A percentile compares a stretch with the other conserved stretches of the same genome.
Conservation (phyloP, 2,113 vertebrate species). For the Eretmochelys imbricata region DNA sequence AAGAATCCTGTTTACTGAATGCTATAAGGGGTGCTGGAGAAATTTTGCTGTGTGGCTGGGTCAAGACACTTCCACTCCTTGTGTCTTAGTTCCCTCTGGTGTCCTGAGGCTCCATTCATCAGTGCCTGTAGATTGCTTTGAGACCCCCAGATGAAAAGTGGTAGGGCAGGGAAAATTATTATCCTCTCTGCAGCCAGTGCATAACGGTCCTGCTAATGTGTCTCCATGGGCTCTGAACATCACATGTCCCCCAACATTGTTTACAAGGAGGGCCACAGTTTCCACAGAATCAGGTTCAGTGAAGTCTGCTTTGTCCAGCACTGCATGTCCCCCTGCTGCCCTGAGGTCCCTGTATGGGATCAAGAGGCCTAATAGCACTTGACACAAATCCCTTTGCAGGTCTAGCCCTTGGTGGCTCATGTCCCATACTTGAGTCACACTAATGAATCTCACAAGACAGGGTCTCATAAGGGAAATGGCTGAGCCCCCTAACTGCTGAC, state of each 20-base stretch:
- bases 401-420: rapidly evolving
- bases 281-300: neutral
- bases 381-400: neutral
- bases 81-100: neutral
- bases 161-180: neutral
- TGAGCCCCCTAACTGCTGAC: neutral
- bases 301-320: neutral
- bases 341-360: neutral
- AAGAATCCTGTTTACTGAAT: conserved; percentile 3
- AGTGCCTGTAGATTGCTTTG: neutral
- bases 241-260: neutral
- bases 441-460: neutral
- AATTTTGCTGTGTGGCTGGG: neutral
- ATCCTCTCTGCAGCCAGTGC: rapidly evolving
- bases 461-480: neutral
- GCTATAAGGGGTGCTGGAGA: neutral
- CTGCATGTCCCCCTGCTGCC: neutral
- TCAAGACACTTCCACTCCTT: neutral
- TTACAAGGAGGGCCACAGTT: neutral
- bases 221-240: neutral
- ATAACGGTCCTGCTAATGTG: neutral
- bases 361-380: neutral
- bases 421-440: neutral
- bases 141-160: neutral
- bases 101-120: neutral